phyloP scores from a whole-genome alignment of 2,797 vertebrate genomes.

The Arremon aurantiirostris region DNA sequence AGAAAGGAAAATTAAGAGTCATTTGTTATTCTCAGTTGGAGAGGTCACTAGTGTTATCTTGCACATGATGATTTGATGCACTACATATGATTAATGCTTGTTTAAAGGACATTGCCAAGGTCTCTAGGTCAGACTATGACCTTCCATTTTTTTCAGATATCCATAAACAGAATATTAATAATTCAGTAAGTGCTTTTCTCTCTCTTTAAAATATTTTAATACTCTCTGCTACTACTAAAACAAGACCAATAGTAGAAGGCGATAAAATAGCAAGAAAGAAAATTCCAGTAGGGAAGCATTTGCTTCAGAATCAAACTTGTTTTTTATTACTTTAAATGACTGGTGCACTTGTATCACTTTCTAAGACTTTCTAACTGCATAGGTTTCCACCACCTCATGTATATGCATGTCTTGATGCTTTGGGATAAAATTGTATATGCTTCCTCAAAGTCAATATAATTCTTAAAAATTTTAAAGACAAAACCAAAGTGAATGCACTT shows the following conservation, averaged over 20 bases:
- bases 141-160: constrained; percentile 11
- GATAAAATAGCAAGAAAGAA: neutral
- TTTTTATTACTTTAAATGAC: neutral
- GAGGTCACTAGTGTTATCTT: constrained; percentile 55
- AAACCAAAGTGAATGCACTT: neutral
- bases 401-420: neutral
- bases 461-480: neutral
- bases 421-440: neutral
- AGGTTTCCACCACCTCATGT: neutral
- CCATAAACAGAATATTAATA: constrained; percentile 46
- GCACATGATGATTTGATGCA: constrained; percentile 60
- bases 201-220: neutral
- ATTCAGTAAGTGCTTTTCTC: neutral
- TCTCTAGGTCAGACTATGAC: constrained; percentile 46
- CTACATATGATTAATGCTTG: constrained; percentile 55
- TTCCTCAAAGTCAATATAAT: neutral
- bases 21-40: constrained; percentile 50
- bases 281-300: neutral
- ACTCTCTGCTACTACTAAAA: neutral
- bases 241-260: neutral
- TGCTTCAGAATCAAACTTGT: neutral
- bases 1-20: constrained; percentile 57
- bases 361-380: neutral
- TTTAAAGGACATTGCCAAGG: constrained; percentile 66
- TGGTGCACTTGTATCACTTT: neutral